Conservation (phyloP, 2,888 invertebrate species). For the Dicyrtomina minuta region DNA sequence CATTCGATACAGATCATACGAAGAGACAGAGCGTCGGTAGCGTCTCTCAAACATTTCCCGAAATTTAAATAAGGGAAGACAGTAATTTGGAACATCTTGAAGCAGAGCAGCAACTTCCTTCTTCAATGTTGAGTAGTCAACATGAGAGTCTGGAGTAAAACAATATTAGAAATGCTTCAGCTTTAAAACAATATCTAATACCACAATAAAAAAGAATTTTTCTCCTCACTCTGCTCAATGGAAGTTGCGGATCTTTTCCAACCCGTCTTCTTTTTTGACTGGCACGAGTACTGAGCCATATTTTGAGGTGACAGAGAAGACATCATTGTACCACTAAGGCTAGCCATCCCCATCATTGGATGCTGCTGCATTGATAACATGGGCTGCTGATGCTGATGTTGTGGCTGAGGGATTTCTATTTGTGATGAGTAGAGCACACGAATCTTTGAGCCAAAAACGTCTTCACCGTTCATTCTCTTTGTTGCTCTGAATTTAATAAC, state of each 20-base stretch:
- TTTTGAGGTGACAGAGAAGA: slow-evolving; percentile 18
- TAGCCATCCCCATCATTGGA: slow-evolving; percentile 7
- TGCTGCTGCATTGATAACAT: not conserved
- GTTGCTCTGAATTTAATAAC: slow-evolving; percentile 67
- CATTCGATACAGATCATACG: slow-evolving; percentile 64
- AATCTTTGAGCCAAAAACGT: slow-evolving; percentile 77
- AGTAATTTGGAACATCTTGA: slow-evolving; percentile 71
- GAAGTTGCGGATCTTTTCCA: slow-evolving; percentile 21
- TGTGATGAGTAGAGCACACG: slow-evolving; percentile 59
- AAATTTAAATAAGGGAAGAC: slow-evolving; percentile 76
- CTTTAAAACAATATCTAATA: not conserved
- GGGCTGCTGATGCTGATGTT: slow-evolving; percentile 17
- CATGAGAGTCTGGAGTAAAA: slow-evolving; percentile 21
- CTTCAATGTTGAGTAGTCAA: slow-evolving; percentile 44
- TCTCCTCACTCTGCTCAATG: slow-evolving; percentile 17
- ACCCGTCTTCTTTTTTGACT: slow-evolving; percentile 13
- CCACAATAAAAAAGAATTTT: not conserved
- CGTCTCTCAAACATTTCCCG: slow-evolving; percentile 80
- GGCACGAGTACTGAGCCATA: not conserved
- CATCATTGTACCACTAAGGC: not conserved
- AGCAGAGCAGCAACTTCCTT: slow-evolving; percentile 69
- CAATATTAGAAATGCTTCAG: not conserved
- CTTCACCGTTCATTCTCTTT: slow-evolving; percentile 80
- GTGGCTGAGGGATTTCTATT: slow-evolving; percentile 25
- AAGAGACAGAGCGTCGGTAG: slow-evolving; percentile 68